Evolutionary conservation across 2,797 vertebrate species (phyloP).

Genomic region (Peromyscus nudipes): DNA sequence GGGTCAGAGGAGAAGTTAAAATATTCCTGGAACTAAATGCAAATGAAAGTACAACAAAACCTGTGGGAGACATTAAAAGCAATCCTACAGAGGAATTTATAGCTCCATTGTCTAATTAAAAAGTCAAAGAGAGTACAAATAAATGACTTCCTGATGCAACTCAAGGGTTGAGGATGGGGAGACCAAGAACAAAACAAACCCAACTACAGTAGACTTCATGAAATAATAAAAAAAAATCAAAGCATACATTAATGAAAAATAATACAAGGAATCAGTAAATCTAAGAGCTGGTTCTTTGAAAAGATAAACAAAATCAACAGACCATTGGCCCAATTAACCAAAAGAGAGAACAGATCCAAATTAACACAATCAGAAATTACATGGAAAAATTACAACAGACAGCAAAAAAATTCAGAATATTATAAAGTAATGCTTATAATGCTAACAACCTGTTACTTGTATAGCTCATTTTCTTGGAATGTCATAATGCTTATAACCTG

Average conservation of each 20-base stretch:
- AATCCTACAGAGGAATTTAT: neutral
- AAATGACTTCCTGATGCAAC: neutral
- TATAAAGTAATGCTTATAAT: neutral
- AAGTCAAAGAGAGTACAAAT: neutral
- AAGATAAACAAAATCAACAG: neutral
- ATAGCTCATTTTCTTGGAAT: neutral
- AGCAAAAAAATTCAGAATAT: neutral
- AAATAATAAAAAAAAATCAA: neutral
- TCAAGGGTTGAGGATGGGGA: neutral
- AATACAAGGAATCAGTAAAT: neutral
- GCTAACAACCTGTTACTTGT: neutral
- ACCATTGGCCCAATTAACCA: neutral
- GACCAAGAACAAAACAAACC: neutral
- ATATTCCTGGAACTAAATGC: neutral
- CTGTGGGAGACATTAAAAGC: neutral
- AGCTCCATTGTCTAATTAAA: neutral
- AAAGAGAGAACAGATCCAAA: neutral
- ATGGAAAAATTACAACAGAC: neutral
- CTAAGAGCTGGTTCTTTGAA: too few species aligned
- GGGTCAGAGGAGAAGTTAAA: neutral
- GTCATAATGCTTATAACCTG: neutral
- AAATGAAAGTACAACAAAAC: neutral
- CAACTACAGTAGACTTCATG: neutral
- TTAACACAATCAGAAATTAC: neutral
- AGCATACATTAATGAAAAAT: neutral